Evolutionary conservation across 2,113 vertebrate species (phyloP), one percentile per base, ranked within the genome.

Genomic region (Syngnathus scovelli): DNA sequence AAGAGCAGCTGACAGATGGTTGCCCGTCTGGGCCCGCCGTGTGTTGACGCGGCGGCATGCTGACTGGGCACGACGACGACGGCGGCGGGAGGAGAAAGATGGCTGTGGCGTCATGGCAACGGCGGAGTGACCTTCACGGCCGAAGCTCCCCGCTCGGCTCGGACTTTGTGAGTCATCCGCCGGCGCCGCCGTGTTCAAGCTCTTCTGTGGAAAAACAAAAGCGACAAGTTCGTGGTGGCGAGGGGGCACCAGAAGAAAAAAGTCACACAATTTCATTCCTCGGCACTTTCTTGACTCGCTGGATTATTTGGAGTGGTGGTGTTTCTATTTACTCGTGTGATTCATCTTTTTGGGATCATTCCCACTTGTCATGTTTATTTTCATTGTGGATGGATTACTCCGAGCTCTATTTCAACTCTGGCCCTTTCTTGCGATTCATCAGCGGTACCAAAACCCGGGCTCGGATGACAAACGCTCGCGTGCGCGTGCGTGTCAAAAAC

Each of bases 1-100:
- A 74, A 81, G 67, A 66, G 75, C 43, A 67, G 73, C 69, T 71
- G 85, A 81, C 85, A 84, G 83, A 84, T 84, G 85, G 86, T 70
- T 66, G 80, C 78, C 66, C 72, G 70, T 85, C 71, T 84, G 83
- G 33, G 71, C 61, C 27, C 27, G 27, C 7, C 44, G 18, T n/a
- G 19, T 43, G 54, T 56, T 7, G 21, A 27, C 18, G 13, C 38
- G 5, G n/a, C 6, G n/a, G 9, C n/a, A 23, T 78, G 82, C 77
- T 84, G 83, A 81, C 65, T 76, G 4, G 15, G 55, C 68, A 37
- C 52, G 66, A 71, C 23, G 16, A 38, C 27, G 18, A 4, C 38
- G 36, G 18, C 67, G 33, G 7, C 67, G 39, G 21, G 38, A 60
- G 27, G 46, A 54, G 64, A 33, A 41, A 39, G 33, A 11, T 15